Base-by-base conservation (phyloP, 2,888 invertebrate genomes). In the Volucella inanis region DNA sequence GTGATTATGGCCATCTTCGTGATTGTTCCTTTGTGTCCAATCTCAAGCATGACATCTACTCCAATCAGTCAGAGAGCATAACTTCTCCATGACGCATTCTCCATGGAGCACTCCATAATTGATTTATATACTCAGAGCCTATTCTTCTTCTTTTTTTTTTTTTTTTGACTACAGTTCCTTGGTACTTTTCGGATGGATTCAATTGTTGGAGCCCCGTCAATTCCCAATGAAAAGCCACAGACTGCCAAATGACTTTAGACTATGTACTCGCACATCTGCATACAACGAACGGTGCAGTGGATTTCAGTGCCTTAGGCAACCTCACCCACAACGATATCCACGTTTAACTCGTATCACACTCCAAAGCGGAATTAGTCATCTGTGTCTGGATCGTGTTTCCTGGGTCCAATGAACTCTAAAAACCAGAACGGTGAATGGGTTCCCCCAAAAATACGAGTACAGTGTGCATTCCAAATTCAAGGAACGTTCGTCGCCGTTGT, bases 341-440 rank as follows among this genome's bases (percentile, higher is more conserved):
- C 31, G 31, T 31, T 31, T 31, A 3, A 31, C 31, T 31, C 31
- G 31, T 31, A 31, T 31, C 31, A 31, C 31, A 31, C 31, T 31
- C 6, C 31, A 12, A 50, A 43, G 54, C 68, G 72, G 59, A 72
- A 70, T 75, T 80, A 75, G 75, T 84, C 80, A 84, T 71, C 55
- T 62, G 41, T 50, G 83, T 67, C 62, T 64, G 75, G 65, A 67
- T 71, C 78, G 68, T 71, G 84, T 57, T 84, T 84, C 84, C 84
- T 76, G 80, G 61, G 80, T 84, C 74, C 83, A 84, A 75, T 80
- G 83, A 84, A 75, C 83, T 39, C 62, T 50, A 41, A n/a, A n/a
- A 18, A 8, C 22, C 22, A 54, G n/a, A 65, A 65, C 50, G 45
- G 52, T 65, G 50, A 79, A 45, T 65, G 50, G 52, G 59, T 74